Evolutionary conservation across 2,888 invertebrate genomes (phyloP).

Genomic region (Platerodrilus igneus): DNA sequence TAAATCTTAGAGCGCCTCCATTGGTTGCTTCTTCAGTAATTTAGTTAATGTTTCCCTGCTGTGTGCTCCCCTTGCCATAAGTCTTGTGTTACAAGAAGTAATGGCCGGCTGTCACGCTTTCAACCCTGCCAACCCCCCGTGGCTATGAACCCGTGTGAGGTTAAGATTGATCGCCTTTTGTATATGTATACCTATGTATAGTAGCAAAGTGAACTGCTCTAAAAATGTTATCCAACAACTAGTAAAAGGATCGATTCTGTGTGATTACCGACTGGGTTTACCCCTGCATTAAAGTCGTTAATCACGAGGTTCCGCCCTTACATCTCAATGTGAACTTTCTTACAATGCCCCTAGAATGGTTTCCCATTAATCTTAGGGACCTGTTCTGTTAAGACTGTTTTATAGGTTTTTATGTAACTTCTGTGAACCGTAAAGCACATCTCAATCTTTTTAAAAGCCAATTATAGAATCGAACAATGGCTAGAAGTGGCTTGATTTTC

Average conservation of each 20-base stretch:
- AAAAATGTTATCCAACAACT: too few species aligned
- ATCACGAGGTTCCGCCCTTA: conserved; percentile 56
- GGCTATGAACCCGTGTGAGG: conserved; percentile 11
- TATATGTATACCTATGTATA: too few species aligned
- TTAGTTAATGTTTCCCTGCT: conserved; percentile 50
- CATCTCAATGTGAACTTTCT: conserved; percentile 54
- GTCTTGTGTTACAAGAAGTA: conserved; percentile 49
- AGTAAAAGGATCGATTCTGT: too few species aligned
- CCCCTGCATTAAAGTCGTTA: conserved; percentile 20
- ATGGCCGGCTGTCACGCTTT: conserved; percentile 50
- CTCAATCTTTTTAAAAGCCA: conserved; percentile 36
- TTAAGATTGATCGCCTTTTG: conserved; percentile 18
- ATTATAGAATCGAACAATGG: too few species aligned
- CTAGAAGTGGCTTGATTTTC: too few species aligned
- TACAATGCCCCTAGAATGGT: conserved; percentile 37
- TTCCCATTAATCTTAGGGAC: conserved; percentile 35
- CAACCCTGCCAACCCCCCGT: conserved; percentile 35
- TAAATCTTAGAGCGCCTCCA: conserved; percentile 45
- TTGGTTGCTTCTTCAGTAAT: conserved; percentile 48
- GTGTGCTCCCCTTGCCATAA: conserved; percentile 45
- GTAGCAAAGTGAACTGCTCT: too few species aligned
- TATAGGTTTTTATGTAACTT: conserved; percentile 35
- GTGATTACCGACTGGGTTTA: conserved; percentile 9
- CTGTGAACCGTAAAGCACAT: conserved; percentile 36
- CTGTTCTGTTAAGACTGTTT: conserved; percentile 33